Percentiles rank a stretch among this genome's conserved stretches.
phyloP scores from a whole-genome alignment of 2,113 vertebrate species.

The Nycticorax nycticorax region DNA sequence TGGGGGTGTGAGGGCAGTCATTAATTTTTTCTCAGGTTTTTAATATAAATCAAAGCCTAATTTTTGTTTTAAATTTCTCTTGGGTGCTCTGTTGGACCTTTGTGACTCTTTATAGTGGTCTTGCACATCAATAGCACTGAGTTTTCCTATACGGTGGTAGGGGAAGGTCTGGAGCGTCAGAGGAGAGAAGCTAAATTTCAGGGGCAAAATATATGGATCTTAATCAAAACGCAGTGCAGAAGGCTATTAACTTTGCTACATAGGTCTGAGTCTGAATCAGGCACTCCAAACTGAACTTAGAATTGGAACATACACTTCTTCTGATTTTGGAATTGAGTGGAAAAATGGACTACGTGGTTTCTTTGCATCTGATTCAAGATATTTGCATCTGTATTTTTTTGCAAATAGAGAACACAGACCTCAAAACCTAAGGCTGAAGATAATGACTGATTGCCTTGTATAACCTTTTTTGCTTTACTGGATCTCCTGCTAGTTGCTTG shows the following conservation, averaged over 20 bases:
- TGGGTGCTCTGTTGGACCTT: neutral
- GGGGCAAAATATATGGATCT: neutral
- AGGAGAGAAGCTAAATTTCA: neutral
- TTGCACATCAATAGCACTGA: neutral
- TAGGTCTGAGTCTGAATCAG: neutral
- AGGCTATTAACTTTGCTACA: neutral
- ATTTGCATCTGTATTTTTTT: neutral
- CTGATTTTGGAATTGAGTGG: neutral
- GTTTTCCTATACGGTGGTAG: neutral
- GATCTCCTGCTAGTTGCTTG: neutral
- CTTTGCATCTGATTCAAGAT: neutral
- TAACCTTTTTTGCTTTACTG: neutral
- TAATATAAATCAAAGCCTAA: neutral
- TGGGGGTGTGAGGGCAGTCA: neutral
- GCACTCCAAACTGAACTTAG: neutral
- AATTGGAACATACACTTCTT: neutral
- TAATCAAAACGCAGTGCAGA: neutral
- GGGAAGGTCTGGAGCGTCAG: neutral
- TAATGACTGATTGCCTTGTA: neutral
- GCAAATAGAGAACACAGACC: neutral
- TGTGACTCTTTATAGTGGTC: neutral
- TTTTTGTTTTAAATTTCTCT: neutral
- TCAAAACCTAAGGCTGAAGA: neutral
- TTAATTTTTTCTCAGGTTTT: neutral
- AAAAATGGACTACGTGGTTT: neutral